Evolutionary conservation across 2,888 invertebrate species (phyloP), one percentile per base, ranked within the genome.

Genomic region (Sicus ferrugineus): DNA sequence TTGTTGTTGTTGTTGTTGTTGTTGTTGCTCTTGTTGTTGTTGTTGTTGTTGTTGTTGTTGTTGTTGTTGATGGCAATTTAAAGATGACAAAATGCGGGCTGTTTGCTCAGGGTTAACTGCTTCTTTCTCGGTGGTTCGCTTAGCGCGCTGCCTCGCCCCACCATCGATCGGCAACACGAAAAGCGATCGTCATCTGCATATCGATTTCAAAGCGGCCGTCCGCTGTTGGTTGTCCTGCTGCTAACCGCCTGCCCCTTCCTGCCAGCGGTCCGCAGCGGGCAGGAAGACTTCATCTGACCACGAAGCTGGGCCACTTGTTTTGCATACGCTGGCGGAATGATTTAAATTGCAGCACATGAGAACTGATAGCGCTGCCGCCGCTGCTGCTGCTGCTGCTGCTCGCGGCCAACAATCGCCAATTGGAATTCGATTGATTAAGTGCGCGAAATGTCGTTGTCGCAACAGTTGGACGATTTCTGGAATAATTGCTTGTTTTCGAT

Each of bases 191-290:
- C 70, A 71, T 70, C 70, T 71, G 71, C 73, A 72, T 75, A 75
- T 76, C 74, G 74, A 74, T 76, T 76, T 76, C 75, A 76, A 76
- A 76, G 76, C 73, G 73, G 74, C 76, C 75, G 76, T 75, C 73
- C 58, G 52, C 31, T 64, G 50, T 7, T 63, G 64, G 48, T 34
- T 34, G 21, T 52, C 23, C 21, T 52, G 50, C 23, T 11, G 7
- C 14, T 14, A 7, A 34, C 34, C 14, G 34, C 14, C 14, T 34
- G 34, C 1, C 42, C 14, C 42, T 42, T 1, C 42, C 16, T 56
- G 3, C 14, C 56, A 3, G 6, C 56, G 9, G 1, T 28, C 56
- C 23, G 21, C 23, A 23, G 23, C 52, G 5, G 42, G n/a, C 11
- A 1, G 9, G n/a, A n/a, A n/a, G 14, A 34, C 34, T 34, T 34